Base-by-base conservation (phyloP, 2,888 invertebrate species). In the Xestoiulus laeticollis region DNA sequence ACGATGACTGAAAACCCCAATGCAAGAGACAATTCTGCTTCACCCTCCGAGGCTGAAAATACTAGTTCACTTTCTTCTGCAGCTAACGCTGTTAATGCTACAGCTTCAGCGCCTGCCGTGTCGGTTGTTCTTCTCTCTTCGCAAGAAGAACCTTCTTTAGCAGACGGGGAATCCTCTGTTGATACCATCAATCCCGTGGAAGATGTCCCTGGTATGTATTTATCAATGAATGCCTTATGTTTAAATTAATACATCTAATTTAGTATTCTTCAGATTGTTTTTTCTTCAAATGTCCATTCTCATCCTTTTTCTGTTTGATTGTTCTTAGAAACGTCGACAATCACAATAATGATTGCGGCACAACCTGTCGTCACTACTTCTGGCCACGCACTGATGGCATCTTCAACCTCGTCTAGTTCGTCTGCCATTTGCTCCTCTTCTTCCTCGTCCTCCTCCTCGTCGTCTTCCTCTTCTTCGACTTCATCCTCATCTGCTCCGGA, bases 311-410 rank as follows among this genome's bases (percentile, higher is more conserved):
- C 19, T 48, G 48, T 48, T 38, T 48, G 4, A 48, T 26, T 68
- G 4, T 68, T 14, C 26, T 12, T 68, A 68, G 68, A 68, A 68
- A 26, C 68, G 10, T 12, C 26, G n/a, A 10, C 68, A 26, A 26
- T 26, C 68, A 26, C 6, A 68, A 26, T 26, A 33, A 86, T 85
- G 32, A 68, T 44, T 38, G 87, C 87, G 44, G 83, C 87, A 32
- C 38, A 88, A 68, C 68, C 89, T 0, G 88, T 89, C 43, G 89
- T 90, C 90, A 87, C 87, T 26, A 48, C 44, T 38, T 33, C 44
- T 85, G 22, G 38, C 38, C 38, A 43, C n/a, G 53, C 82, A 32
- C n/a, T 32, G 33, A 87, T 30, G 68, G 32, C 87, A 78, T 43
- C 87, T 44, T 44, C 44, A 33, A 30, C 87, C 19, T 68, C 87